Percentiles rank a stretch among this genome's conserved stretches.
phyloP scores from a whole-genome alignment of 2,888 invertebrate genomes.

The Barypeithes pellucidus region DNA sequence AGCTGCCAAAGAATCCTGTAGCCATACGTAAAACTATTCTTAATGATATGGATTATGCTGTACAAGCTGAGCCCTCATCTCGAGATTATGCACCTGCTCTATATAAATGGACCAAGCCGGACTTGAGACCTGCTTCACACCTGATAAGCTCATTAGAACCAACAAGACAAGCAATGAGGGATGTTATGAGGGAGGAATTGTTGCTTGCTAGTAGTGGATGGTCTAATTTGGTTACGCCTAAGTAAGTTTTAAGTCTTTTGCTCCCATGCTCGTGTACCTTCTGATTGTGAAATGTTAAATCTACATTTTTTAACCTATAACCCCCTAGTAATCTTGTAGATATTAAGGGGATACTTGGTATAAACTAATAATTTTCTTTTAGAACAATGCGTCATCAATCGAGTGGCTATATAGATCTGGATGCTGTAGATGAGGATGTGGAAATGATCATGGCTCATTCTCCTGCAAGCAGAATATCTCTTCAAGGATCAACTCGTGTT shows the following conservation, averaged over 20 bases:
- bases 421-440: constrained; percentile 66
- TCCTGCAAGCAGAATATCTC: constrained; percentile 57
- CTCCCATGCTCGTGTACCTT: too few relatives aligned
- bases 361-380: constrained; percentile 7
- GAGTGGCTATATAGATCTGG: constrained; percentile 65
- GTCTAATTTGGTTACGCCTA: constrained; percentile 59
- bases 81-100: constrained; percentile 55
- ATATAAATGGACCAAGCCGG: constrained; percentile 64
- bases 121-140: constrained; percentile 60
- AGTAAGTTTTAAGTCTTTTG: constrained; percentile 52
- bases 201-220: constrained; percentile 57
- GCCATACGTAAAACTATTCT: constrained; percentile 64
- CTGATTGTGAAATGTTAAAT: too few relatives aligned
- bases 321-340: too few relatives aligned
- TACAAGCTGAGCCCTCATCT: constrained; percentile 52
- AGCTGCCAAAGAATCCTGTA: constrained; percentile 47
- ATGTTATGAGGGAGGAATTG: constrained; percentile 58
- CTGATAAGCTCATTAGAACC: constrained; percentile 61
- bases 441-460: constrained; percentile 61
- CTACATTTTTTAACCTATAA: too few relatives aligned
- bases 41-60: constrained; percentile 61
- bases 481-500: constrained; percentile 62
- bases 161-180: constrained; percentile 59
- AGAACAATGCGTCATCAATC: constrained; percentile 50
- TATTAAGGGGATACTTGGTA: too few relatives aligned